Evolutionary conservation across 2,113 vertebrate species (phyloP).

Genomic region (Hippocampus guttulatus): DNA sequence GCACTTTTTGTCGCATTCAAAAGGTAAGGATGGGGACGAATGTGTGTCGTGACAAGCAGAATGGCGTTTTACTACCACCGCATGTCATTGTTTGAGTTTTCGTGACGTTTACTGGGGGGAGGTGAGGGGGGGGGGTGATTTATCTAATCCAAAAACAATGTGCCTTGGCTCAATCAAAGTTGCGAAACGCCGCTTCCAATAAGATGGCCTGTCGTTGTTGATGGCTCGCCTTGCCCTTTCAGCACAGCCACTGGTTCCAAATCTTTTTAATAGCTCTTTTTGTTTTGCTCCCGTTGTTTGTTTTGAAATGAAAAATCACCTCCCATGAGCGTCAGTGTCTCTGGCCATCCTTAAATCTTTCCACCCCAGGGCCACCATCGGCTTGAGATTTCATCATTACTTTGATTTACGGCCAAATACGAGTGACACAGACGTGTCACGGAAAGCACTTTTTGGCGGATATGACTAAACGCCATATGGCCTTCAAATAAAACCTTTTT

Average conservation of each 20-base stretch:
- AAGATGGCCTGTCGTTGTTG: no score
- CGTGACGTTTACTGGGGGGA: no score
- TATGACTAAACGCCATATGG: not conserved
- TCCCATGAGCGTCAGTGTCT: not conserved
- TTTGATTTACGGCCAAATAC: not conserved
- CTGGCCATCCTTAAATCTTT: not conserved
- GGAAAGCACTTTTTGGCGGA: not conserved
- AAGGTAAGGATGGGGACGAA: no score
- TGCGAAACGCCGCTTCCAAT: no score
- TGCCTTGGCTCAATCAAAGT: no score
- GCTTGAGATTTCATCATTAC: not conserved
- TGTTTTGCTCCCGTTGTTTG: not conserved
- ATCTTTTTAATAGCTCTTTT: not conserved
- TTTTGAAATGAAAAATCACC: not conserved
- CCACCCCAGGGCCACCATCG: slow-evolving; percentile 2
- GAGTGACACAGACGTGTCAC: not conserved
- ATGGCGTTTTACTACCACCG: no score
- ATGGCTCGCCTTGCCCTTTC: not conserved
- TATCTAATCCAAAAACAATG: no score
- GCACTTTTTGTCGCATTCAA: no score
- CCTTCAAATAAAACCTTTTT: no score
- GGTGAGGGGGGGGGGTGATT: no score
- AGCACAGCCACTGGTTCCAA: not conserved
- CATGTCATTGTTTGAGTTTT: no score
- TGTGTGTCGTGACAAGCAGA: no score